Percentiles rank a stretch among this genome's conserved stretches.
Evolutionary conservation across 1,140 invertebrate species (phyloP).

Genomic region (Penaeus vannamei): DNA sequence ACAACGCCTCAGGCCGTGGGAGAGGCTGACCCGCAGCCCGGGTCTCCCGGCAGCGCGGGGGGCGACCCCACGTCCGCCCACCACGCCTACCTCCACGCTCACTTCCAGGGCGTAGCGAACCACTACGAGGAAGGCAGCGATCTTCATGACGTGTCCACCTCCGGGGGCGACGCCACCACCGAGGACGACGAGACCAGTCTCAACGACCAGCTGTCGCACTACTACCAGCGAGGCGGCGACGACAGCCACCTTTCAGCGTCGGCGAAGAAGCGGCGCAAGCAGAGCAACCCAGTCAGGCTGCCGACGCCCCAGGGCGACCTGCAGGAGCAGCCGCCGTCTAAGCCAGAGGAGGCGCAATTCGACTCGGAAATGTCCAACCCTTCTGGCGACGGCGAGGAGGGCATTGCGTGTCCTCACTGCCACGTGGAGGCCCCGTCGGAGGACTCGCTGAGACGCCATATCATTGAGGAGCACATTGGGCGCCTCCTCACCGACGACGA

Average conservation of each 20-base stretch:
- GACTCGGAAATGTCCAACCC: slow-evolving; percentile 51
- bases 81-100: slow-evolving; percentile 59
- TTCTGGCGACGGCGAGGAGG: slow-evolving; percentile 57
- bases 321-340: slow-evolving; percentile 56
- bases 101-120: slow-evolving; percentile 54
- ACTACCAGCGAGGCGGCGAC: slow-evolving; percentile 38
- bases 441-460: slow-evolving; percentile 60
- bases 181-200: slow-evolving; percentile 66
- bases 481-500: slow-evolving; percentile 63
- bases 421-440: slow-evolving; percentile 51
- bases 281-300: slow-evolving; percentile 71
- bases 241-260: slow-evolving; percentile 54
- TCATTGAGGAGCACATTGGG: slow-evolving; percentile 66
- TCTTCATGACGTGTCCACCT: slow-evolving; percentile 54
- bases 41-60: slow-evolving; percentile 38
- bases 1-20: slow-evolving; percentile 18
- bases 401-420: slow-evolving; percentile 62
- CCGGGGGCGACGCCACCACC: slow-evolving; percentile 64
- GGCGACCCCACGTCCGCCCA: slow-evolving; percentile 38
- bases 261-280: slow-evolving; percentile 71
- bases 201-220: slow-evolving; percentile 55
- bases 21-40: slow-evolving; percentile 38
- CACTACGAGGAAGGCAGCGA: slow-evolving; percentile 33
- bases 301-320: slow-evolving; percentile 70
- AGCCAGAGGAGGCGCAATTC: slow-evolving; percentile 56